Evolutionary conservation across 2,888 invertebrate genomes (phyloP), one percentile per base, ranked within the genome.

Genomic region (Tenthredo amoena): DNA sequence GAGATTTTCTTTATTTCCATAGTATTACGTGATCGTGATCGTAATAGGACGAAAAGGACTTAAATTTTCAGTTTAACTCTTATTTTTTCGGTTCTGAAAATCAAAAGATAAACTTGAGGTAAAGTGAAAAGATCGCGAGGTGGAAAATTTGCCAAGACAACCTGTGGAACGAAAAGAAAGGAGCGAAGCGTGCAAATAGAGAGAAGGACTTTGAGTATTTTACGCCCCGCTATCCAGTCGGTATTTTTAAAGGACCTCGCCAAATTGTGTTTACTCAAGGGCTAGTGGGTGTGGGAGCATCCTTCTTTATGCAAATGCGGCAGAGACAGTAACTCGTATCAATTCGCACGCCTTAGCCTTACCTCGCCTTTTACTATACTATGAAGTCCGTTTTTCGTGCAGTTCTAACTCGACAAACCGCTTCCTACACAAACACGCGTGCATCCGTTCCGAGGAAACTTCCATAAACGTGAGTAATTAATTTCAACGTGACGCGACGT

Each of bases 131-230:
- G 58, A 81, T 81, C 37, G 79, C 18, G 40, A 62, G 26, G 79
- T 81, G 79, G 37, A 50, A 81, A 81, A 81, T 81, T 81, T 12
- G n/a, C n/a, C 58, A 81, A 81, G 79, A 58, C 79, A 81, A 81
- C 79, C 79, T 81, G 79, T 81, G 79, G 79, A 81, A 81, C 79
- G 79, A 81, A 58, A 62, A 37, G 58, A 40, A 34, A 58, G 50
- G 18, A 81, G 62, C 31, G 21, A 40, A 62, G 62, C 37, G 79
- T 62, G 79, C 79, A 81, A 81, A 81, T 62, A 81, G 79, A 81
- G 79, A 81, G 79, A 81, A 62, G 79, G 79, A 81, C 58, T 81
- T 62, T 81, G 79, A 81, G 79, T 81, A 81, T 81, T 81, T 81
- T 37, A 81, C 79, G 79, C 79, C 79, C 79, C 40, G 62, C 58